A percentile compares a stretch with the other conserved stretches of the same genome.
Evolutionary conservation across 1,140 invertebrate species (phyloP).

Genomic region (Coelopa frigida): DNA sequence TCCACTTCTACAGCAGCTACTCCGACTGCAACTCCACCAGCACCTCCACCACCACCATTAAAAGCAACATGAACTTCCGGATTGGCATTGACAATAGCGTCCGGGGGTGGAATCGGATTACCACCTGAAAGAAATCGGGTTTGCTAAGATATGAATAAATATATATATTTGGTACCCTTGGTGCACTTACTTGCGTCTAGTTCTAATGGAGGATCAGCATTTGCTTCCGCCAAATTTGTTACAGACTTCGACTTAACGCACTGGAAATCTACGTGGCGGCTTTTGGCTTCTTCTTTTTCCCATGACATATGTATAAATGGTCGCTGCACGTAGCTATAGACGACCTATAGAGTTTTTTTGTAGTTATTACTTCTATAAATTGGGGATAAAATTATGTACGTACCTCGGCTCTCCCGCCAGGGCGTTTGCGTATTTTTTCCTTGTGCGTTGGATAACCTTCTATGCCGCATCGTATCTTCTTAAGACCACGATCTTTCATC

Average conservation of each 20-base stretch:
- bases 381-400: not conserved
- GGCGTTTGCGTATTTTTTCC: slow-evolving; percentile 88
- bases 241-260: slow-evolving; percentile 93
- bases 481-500: slow-evolving; percentile 94
- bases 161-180: not conserved
- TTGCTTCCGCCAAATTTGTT: slow-evolving; percentile 85
- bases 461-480: slow-evolving; percentile 98
- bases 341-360: slow-evolving; percentile 41
- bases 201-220: slow-evolving; percentile 74
- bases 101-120: slow-evolving; percentile 47
- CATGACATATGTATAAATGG: slow-evolving; percentile 99
- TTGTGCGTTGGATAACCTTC: slow-evolving; percentile 99
- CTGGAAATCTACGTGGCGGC: slow-evolving; percentile 97
- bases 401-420: slow-evolving; percentile 87
- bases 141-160: not conserved
- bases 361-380: not conserved
- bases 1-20: slow-evolving; percentile 30
- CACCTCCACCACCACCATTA: slow-evolving; percentile 11
- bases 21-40: slow-evolving; percentile 16
- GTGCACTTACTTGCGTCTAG: slow-evolving; percentile 48
- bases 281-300: slow-evolving; percentile 99
- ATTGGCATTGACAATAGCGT: slow-evolving; percentile 25
- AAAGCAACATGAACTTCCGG: slow-evolving; percentile 23
- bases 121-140: slow-evolving; percentile 36
- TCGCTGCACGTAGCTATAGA: slow-evolving; percentile 99